Percentiles rank a stretch among this genome's conserved stretches.
Evolutionary conservation across 2,113 vertebrate species (phyloP).

Genomic region (Sprattus sprattus): DNA sequence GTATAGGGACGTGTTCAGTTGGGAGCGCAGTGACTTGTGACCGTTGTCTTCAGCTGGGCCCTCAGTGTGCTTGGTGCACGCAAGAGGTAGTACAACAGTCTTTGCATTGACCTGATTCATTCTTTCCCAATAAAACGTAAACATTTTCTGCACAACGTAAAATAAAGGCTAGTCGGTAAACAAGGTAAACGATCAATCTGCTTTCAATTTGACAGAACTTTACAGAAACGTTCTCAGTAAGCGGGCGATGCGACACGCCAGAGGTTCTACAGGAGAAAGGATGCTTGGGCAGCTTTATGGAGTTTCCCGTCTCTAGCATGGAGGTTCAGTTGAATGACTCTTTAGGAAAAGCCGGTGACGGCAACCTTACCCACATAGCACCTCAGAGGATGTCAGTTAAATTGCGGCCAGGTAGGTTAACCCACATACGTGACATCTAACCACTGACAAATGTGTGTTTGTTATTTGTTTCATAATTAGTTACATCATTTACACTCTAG

Average conservation of each 20-base stretch:
- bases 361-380: conserved; percentile 83
- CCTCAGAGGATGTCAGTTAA: conserved; percentile 87
- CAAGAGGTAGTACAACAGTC: conserved; percentile 80
- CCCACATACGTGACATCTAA: background rate
- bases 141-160: background rate
- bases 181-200: background rate
- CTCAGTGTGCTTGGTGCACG: conserved; percentile 91
- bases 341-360: conserved; percentile 70
- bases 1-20: conserved; percentile 79
- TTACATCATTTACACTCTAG: background rate
- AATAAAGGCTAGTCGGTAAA: background rate
- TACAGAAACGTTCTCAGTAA: conserved; percentile 76
- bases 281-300: conserved; percentile 73
- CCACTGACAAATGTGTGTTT: background rate
- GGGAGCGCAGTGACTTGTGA: conserved; percentile 81
- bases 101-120: background rate
- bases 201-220: conserved; percentile 80
- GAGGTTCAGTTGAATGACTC: conserved; percentile 75
- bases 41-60: conserved; percentile 85
- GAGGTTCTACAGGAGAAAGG: conserved; percentile 79
- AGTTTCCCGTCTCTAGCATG: conserved; percentile 79
- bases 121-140: too few species aligned
- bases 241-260: conserved; percentile 81
- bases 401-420: conserved; percentile 79
- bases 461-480: background rate